Percentiles rank a stretch among this genome's conserved stretches.
Evolutionary conservation across 1,140 invertebrate species (phyloP).

Genomic region (Trichogramma pretiosum): DNA sequence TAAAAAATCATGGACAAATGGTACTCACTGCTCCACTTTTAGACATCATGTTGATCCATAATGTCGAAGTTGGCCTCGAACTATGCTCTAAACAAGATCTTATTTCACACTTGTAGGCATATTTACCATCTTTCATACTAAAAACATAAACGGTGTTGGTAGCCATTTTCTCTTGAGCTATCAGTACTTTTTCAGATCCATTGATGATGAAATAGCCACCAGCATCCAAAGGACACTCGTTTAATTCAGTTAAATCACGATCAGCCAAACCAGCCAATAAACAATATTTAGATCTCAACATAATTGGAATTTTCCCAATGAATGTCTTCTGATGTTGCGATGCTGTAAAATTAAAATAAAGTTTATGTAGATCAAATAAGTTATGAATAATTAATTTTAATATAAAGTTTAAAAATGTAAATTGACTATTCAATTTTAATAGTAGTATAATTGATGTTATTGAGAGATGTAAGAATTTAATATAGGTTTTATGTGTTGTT

Average conservation of each 20-base stretch:
- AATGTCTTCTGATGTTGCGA: constrained; percentile 76
- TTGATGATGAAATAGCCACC: constrained; percentile 96
- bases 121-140: constrained; percentile 95
- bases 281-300: constrained; percentile 95
- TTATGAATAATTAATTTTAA: constrained; percentile 57
- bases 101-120: constrained; percentile 94
- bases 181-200: constrained; percentile 88
- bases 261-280: constrained; percentile 83
- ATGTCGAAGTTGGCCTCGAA: constrained; percentile 83
- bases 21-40: constrained; percentile 65
- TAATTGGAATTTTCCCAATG: constrained; percentile 98
- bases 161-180: constrained; percentile 99
- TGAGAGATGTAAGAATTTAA: too few relatives aligned
- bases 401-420: background rate
- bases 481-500: constrained; percentile 62
- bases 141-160: constrained; percentile 99
- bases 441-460: too few relatives aligned
- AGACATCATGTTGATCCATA: constrained; percentile 99
- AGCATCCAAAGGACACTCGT: constrained; percentile 97
- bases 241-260: constrained; percentile 95
- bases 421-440: background rate
- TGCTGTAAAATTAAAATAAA: constrained; percentile 10
- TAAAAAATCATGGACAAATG: too few relatives aligned
- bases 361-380: too few relatives aligned
- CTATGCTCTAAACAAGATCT: constrained; percentile 90